These are phyloP conservation scores for Phrynocephalus vlangalii DNA, from an alignment of 2,797 vertebrate species.

Conservation along the genomic window DNA sequence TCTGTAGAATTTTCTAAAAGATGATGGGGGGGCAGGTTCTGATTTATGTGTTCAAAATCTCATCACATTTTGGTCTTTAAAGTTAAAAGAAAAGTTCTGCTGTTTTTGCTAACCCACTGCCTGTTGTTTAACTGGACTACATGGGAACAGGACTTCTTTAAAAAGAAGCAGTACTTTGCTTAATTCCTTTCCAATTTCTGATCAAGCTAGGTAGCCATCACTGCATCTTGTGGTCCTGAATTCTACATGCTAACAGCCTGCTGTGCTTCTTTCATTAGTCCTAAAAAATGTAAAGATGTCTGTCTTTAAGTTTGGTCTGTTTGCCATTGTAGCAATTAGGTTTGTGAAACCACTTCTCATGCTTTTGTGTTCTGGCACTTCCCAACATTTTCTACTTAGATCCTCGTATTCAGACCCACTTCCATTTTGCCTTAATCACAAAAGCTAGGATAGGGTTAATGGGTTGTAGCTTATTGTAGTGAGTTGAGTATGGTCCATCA, in stretches of 20 bases:
- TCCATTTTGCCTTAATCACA: conserved; percentile 41
- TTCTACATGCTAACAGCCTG: too few relatives aligned
- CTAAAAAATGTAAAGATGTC: neutral
- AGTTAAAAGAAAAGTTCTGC: neutral
- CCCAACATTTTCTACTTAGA: conserved; percentile 55
- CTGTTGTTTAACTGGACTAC: neutral
- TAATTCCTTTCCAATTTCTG: too few relatives aligned
- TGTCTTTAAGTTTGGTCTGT: neutral
- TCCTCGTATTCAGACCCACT: conserved; percentile 49
- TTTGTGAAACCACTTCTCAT: neutral
- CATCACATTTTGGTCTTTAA: neutral
- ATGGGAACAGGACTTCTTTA: neutral
- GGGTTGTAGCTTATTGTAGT: conserved; percentile 52
- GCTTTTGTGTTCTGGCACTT: conserved; percentile 43
- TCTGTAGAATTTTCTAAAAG: neutral
- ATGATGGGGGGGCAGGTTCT: neutral
- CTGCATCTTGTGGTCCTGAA: neutral
- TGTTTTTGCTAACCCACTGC: neutral
- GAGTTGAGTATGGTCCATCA: conserved; percentile 51
- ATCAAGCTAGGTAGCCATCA: neutral
- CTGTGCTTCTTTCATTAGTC: neutral
- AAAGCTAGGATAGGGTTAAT: conserved; percentile 47
- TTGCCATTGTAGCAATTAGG: neutral
- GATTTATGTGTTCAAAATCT: neutral
- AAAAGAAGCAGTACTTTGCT: neutral